Conservation (phyloP, 2,797 vertebrate genomes). For the Anguilla anguilla region DNA sequence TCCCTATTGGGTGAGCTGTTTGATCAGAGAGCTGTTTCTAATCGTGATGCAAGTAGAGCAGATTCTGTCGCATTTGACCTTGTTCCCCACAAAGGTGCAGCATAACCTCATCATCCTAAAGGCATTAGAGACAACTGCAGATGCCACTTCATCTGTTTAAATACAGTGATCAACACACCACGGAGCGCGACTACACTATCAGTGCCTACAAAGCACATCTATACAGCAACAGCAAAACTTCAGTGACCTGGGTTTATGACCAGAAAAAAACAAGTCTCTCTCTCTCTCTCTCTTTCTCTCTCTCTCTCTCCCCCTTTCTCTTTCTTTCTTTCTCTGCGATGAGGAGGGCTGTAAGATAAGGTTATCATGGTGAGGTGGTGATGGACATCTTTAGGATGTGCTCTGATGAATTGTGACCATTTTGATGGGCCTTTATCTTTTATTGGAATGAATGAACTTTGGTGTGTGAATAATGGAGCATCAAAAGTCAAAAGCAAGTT, state of each 20-base stretch:
- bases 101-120: conserved; percentile 38
- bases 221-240: not conserved
- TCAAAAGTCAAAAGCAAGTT: not conserved
- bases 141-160: conserved; percentile 44
- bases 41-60: conserved; percentile 12
- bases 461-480: not conserved
- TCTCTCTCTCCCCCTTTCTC: conserved; percentile 53
- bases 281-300: conserved; percentile 58
- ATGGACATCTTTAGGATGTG: no score
- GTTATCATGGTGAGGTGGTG: not conserved
- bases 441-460: no score
- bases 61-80: conserved; percentile 27
- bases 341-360: not conserved
- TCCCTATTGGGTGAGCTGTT: not conserved
- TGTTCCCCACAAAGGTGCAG: not conserved
- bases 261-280: conserved; percentile 45
- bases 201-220: not conserved
- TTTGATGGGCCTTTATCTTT: no score
- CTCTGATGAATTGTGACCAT: no score
- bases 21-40: conserved; percentile 24
- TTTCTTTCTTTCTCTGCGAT: conserved; percentile 59
- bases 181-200: conserved; percentile 5
- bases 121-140: conserved; percentile 37
- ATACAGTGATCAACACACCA: conserved; percentile 28
- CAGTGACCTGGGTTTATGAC: not conserved